Evolutionary conservation across 1,140 invertebrate genomes (phyloP).

Genomic region (Tetranychus urticae): DNA sequence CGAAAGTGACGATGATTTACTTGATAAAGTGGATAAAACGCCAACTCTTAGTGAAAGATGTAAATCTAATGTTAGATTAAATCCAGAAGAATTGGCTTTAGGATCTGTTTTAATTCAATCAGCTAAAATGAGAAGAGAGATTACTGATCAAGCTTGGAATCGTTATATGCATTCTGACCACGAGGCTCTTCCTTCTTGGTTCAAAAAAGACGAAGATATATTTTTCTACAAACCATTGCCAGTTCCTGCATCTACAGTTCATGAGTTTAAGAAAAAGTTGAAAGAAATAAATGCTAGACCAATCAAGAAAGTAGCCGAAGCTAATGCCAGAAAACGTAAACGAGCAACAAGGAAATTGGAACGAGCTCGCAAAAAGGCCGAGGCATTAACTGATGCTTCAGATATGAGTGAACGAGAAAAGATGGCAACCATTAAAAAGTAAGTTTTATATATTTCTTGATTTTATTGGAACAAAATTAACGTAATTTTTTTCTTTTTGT

Average conservation of each 20-base stretch:
- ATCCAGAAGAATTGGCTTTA: slow-evolving; percentile 59
- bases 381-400: slow-evolving; percentile 61
- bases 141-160: slow-evolving; percentile 72
- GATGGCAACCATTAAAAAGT: slow-evolving; percentile 65
- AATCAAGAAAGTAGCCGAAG: slow-evolving; percentile 95
- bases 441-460: slow-evolving; percentile 18
- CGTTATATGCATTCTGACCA: slow-evolving; percentile 66
- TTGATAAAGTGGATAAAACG: slow-evolving; percentile 11
- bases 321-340: slow-evolving; percentile 88
- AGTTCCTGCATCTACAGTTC: slow-evolving; percentile 23
- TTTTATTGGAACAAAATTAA: neutral
- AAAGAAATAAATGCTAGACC: slow-evolving; percentile 76
- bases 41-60: slow-evolving; percentile 8
- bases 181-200: slow-evolving; percentile 74
- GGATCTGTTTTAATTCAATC: slow-evolving; percentile 60
- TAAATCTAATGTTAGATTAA: slow-evolving; percentile 26
- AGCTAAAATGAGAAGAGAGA: slow-evolving; percentile 55
- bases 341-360: slow-evolving; percentile 52
- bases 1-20: slow-evolving; percentile 2
- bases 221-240: slow-evolving; percentile 35
- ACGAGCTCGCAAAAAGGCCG: slow-evolving; percentile 83
- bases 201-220: slow-evolving; percentile 72
- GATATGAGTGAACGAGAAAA: slow-evolving; percentile 80
- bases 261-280: slow-evolving; percentile 29
- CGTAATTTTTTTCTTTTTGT: slow-evolving; percentile 1